Base-by-base conservation (phyloP, 1,140 invertebrate species). In the Ips nitidus region DNA sequence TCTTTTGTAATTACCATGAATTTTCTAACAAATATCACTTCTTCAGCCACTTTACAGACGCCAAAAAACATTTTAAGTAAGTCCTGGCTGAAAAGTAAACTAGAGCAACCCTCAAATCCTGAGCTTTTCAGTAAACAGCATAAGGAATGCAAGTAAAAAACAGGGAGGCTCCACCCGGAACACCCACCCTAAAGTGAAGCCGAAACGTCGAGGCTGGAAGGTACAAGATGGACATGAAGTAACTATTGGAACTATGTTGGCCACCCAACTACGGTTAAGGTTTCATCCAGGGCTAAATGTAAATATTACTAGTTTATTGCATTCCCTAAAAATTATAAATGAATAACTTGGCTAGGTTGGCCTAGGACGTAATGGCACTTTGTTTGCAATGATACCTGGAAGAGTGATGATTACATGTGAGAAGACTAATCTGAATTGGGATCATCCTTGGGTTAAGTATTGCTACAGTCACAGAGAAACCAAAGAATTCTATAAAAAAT, bases 281-380 rank as follows among this genome's bases (percentile, higher is more conserved):
- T 93, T 89, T 78, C 91, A 92, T 82, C 91, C 91, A n/a, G 91
- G 91, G 2, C 80, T 92, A 66, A 88, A 93, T 84, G 91, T 93
- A 82, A 84, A 37, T 22, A 60, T 60, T 40, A 4, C n/a, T 65
- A 1, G 1, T 8, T 36, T 1, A 36, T 65, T 52, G 3, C 5
- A 50, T 6, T 50, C 2, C 45, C 22, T 4, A 8, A 50, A 22
- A 50, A 22, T 50, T 50, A 50, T 6, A 50, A 8, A 22, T 22
- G 57, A 41, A 41, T 37, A 3, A 50, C 6, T 50, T 2, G 2
- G 22, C 1, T 38, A 94, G 91, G 91, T 93, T 75, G 90, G 91
- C 2, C 86, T 93, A 70, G 91, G 91, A 22, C 82, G 81, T 66
- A 89, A 94, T 81, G 88, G 88, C 6, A 91, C 89, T 2, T 77